These are phyloP conservation scores for Tetraodon nigroviridis DNA, from an alignment of 2,113 vertebrate species.

Conservation along the genomic window DNA sequence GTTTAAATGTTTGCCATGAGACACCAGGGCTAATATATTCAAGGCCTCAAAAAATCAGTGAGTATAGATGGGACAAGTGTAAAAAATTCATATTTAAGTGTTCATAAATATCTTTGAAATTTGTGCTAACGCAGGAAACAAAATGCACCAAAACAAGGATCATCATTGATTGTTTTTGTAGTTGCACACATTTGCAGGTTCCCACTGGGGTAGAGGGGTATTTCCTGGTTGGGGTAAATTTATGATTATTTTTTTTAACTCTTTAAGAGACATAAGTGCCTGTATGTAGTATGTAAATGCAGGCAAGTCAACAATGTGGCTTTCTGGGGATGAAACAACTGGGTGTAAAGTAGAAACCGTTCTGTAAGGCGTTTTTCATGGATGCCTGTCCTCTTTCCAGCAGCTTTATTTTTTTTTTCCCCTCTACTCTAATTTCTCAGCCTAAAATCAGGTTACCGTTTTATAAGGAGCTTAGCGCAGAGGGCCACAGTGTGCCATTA, in stretches of 20 bases:
- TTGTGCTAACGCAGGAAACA: not conserved
- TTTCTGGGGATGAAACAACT: conserved; percentile 13
- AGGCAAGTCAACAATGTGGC: conserved; percentile 6
- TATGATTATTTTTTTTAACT: conserved; percentile 3
- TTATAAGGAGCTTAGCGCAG: conserved; percentile 76
- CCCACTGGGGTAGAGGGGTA: not conserved
- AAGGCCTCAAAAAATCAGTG: too few species aligned
- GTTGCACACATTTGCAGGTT: not conserved
- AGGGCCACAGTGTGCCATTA: conserved; percentile 70
- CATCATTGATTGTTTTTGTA: not conserved
- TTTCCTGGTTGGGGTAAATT: not conserved
- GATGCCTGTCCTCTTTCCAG: conserved; percentile 62
- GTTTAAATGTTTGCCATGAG: not conserved
- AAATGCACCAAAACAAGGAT: not conserved
- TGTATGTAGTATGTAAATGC: not conserved
- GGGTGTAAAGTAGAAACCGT: conserved; percentile 43
- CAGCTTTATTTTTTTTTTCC: conserved; percentile 56
- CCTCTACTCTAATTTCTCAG: conserved; percentile 69
- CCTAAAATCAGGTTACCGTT: conserved; percentile 76
- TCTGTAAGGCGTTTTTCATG: conserved; percentile 42
- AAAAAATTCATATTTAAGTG: not conserved
- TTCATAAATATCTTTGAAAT: not conserved
- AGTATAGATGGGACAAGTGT: too few species aligned
- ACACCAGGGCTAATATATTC: too few species aligned
- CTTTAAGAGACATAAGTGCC: not conserved